Evolutionary conservation across 2,113 vertebrate genomes (phyloP), one percentile per base, ranked within the genome.

Genomic region (Myrmophylax atrothorax): DNA sequence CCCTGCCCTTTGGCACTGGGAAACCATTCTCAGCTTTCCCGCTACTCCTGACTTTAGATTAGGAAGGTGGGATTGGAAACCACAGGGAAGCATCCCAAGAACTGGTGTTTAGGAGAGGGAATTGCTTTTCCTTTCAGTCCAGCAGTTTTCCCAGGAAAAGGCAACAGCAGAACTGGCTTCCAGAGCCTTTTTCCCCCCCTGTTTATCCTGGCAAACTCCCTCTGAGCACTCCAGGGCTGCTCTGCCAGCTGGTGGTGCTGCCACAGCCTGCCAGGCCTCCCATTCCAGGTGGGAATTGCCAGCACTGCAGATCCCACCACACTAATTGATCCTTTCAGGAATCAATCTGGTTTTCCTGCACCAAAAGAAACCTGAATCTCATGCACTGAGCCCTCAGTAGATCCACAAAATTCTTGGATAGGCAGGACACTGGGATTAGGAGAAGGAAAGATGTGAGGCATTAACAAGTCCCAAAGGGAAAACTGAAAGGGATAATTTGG

Each of bases 201-300:
- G 52, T 76, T 89, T 50, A 38, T 67, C 52, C 64, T 77, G 23
- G 23, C 37, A 33, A 46, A 85, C 50, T 49, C 75, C 69, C 69
- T 40, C 63, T 22, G 53, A 80, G 7, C 31, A 26, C 74, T 38
- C 12, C 74, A 24, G 84, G 68, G 73, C 89, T 88, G 84, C 55
- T 49, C 84, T 88, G 79, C 84, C 93, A 84, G 29, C 89, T 79
- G 58, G 88, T 69, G 84, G 92, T 9, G 52, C 78, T n/a, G 79
- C 7, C 25, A 29, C 26, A 53, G 35, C 14, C 2, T 7, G 25
- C 59, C 85, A 52, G 63, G 28, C 74, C 74, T 59, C 42, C 73
- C 6, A 6, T 7, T 26, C 25, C n/a, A n/a, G 38, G 25, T 14
- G 10, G 29, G 37, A 73, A 67, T 5, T 14, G n/a, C 33, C 44